Evolutionary conservation across 2,113 vertebrate genomes (phyloP).

Genomic region (Lanius ludovicianus): DNA sequence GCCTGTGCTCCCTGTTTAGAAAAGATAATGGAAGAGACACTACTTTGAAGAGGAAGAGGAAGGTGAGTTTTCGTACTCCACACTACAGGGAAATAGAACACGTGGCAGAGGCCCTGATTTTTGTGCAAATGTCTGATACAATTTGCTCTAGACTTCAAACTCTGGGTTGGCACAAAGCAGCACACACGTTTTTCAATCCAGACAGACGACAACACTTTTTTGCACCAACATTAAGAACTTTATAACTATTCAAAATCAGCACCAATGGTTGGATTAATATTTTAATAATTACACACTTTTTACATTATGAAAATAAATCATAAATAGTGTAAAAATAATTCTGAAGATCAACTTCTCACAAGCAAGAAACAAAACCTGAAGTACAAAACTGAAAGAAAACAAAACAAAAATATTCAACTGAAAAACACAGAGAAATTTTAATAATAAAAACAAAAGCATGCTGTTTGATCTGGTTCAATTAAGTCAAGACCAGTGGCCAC

Average conservation of each 20-base stretch:
- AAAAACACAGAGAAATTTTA: conserved; percentile 68
- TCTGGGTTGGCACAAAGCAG: not conserved
- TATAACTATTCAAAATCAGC: conserved; percentile 66
- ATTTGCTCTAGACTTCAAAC: not conserved
- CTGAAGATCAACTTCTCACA: conserved; percentile 86
- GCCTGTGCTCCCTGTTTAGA: not conserved
- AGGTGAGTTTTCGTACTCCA: not conserved
- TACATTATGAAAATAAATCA: conserved; percentile 87
- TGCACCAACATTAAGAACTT: conserved; percentile 49
- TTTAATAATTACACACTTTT: conserved; percentile 86
- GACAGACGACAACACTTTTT: not conserved
- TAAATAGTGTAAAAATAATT: conserved; percentile 90
- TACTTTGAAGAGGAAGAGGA: not conserved
- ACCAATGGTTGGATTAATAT: conserved; percentile 72
- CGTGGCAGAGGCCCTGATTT: not conserved
- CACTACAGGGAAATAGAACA: not conserved
- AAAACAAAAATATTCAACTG: conserved; percentile 57
- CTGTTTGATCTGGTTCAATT: conserved; percentile 32
- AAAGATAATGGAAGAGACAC: not conserved
- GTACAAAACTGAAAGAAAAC: conserved; percentile 73
- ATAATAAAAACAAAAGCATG: conserved; percentile 65
- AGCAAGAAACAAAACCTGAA: conserved; percentile 75
- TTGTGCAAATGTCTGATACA: not conserved
- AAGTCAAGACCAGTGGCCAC: conserved; percentile 59
- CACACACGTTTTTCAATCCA: not conserved